Conservation (phyloP, 2,888 invertebrate species). For the Neocrepidodera transversa region DNA sequence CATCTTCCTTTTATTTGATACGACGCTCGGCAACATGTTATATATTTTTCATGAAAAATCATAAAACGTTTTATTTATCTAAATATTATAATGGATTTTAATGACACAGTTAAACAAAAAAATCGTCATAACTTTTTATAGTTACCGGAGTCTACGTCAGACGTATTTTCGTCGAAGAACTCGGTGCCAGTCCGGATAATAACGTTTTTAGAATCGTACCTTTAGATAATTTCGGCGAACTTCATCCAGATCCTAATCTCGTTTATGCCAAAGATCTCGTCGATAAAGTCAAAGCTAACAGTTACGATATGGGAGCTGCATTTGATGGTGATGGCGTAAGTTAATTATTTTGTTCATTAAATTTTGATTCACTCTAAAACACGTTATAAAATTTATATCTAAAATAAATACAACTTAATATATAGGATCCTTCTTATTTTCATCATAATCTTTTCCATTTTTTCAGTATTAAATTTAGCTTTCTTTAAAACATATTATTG, state of each 20-base stretch:
- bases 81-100: too few relatives aligned
- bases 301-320: slow-evolving; percentile 88
- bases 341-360: too few relatives aligned
- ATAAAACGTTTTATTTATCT: too few relatives aligned
- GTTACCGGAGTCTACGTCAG: slow-evolving; percentile 97
- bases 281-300: slow-evolving; percentile 65
- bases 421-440: too few relatives aligned
- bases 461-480: too few relatives aligned
- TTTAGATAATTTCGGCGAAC: slow-evolving; percentile 93
- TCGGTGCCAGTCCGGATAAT: slow-evolving; percentile 76
- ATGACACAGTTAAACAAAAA: background rate
- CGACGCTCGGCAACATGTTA: too few relatives aligned
- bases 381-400: too few relatives aligned
- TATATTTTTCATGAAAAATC: too few relatives aligned
- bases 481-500: background rate
- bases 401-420: too few relatives aligned
- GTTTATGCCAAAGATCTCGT: slow-evolving; percentile 83
- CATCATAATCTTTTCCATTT: too few relatives aligned
- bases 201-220: slow-evolving; percentile 78
- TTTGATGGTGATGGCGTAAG: slow-evolving; percentile 95
- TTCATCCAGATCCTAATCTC: slow-evolving; percentile 97
- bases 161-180: slow-evolving; percentile 84
- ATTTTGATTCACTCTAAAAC: too few relatives aligned
- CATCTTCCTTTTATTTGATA: too few relatives aligned
- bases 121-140: slow-evolving; percentile 51